phyloP scores from a whole-genome alignment of 2,797 vertebrate genomes.

The Ambastaia sidthimunki region DNA sequence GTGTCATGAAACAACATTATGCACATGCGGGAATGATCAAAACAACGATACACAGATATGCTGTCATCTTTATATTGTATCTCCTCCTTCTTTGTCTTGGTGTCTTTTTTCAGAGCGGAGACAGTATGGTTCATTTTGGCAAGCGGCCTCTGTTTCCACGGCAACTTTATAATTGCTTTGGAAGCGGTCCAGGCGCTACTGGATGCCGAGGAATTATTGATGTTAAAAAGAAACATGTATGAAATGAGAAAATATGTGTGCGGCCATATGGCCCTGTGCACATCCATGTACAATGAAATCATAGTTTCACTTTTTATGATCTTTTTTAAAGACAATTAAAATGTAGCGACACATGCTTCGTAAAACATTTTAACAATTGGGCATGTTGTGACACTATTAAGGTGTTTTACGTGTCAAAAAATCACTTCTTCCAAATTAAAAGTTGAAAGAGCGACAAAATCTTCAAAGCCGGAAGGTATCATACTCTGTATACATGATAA shows the following conservation, averaged over 20 bases:
- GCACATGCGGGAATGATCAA: constrained; percentile 11
- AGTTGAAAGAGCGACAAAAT: not conserved
- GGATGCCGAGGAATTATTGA: constrained; percentile 84
- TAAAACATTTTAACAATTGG: constrained; percentile 19
- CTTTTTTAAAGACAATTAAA: constrained; percentile 61
- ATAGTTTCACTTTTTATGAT: constrained; percentile 71
- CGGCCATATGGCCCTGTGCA: constrained; percentile 81
- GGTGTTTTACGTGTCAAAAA: constrained; percentile 10
- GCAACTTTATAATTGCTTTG: constrained; percentile 99
- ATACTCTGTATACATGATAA: not conserved
- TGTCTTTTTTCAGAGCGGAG: constrained; percentile 80
- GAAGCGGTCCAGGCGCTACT: constrained; percentile 84
- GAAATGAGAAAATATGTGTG: constrained; percentile 81
- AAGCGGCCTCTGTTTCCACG: constrained; percentile 91
- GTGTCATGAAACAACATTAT: constrained; percentile 28
- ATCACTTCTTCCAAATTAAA: constrained; percentile 14
- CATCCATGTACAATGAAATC: constrained; percentile 77
- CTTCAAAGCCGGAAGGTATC: not conserved
- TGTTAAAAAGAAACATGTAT: constrained; percentile 85
- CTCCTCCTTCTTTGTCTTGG: constrained; percentile 51
- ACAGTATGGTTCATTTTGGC: constrained; percentile 89
- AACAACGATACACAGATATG: constrained; percentile 18
- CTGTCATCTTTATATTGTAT: constrained; percentile 54
- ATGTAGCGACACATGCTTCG: constrained; percentile 31
- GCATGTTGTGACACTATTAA: constrained; percentile 3